Percentiles rank a stretch among this genome's conserved stretches.
Conservation (phyloP, 2,113 vertebrate species). For the Amphilophus citrinellus region DNA sequence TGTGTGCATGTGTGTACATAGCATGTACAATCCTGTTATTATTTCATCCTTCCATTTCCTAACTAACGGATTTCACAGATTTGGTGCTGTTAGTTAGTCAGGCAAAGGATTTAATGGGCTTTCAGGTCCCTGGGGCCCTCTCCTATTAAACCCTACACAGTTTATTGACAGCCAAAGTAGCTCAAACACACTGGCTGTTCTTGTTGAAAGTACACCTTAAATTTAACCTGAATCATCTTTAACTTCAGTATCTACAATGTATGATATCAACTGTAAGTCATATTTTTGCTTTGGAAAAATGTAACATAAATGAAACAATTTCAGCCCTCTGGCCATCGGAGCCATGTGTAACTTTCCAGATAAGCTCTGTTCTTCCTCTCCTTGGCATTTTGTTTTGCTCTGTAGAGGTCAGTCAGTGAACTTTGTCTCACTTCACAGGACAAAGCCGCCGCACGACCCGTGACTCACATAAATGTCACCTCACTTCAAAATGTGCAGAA, state of each 20-base stretch:
- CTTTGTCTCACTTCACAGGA: conserved; percentile 54
- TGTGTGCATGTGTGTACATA: background rate
- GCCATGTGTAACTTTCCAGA: background rate
- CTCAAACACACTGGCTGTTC: background rate
- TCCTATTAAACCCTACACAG: conserved; percentile 17
- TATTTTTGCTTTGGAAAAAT: background rate
- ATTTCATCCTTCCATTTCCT: conserved; percentile 14
- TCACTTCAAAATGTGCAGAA: background rate
- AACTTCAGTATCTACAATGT: background rate
- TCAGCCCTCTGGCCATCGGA: background rate
- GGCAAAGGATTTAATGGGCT: conserved; percentile 27
- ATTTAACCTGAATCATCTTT: conserved; percentile 5
- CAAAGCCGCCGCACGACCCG: conserved; percentile 26
- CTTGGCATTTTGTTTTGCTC: conserved; percentile 48
- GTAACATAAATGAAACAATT: background rate
- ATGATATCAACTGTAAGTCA: background rate
- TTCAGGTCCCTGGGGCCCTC: conserved; percentile 23
- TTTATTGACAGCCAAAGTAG: conserved; percentile 29
- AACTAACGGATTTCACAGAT: conserved; percentile 31
- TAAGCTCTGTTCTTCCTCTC: conserved; percentile 13
- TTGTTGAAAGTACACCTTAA: background rate
- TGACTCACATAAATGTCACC: conserved; percentile 54
- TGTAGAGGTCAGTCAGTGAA: conserved; percentile 33
- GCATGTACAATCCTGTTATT: conserved; percentile 12
- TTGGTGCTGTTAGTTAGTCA: conserved; percentile 37